Percentiles rank a stretch among this genome's conserved stretches.
phyloP scores from a whole-genome alignment of 2,113 vertebrate genomes.

The Phodopus roborovskii region DNA sequence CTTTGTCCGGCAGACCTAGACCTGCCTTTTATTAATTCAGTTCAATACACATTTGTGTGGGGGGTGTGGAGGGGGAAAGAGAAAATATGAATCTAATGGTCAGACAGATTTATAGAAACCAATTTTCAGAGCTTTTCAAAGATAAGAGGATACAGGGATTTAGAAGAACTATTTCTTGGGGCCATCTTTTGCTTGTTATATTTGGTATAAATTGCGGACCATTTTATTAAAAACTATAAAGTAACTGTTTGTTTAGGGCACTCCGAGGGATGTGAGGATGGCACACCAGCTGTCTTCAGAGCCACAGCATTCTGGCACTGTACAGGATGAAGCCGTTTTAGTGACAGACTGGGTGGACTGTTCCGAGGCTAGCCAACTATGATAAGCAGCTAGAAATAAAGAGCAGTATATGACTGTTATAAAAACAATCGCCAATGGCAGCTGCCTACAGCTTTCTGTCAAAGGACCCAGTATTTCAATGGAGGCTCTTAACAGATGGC shows the following conservation, averaged over 20 bases:
- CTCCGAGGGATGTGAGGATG: not conserved
- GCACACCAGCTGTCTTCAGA: not conserved
- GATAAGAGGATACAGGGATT: not conserved
- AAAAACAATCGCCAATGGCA: not conserved
- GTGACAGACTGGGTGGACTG: not conserved
- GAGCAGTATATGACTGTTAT: not conserved
- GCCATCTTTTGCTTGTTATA: not conserved
- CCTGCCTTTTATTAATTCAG: not conserved
- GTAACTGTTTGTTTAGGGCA: not conserved
- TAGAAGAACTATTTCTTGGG: not conserved
- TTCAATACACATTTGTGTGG: not conserved
- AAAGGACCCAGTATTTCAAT: not conserved
- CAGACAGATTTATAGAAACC: not conserved
- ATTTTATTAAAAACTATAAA: slow-evolving; percentile 56
- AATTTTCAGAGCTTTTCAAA: slow-evolving; percentile 30
- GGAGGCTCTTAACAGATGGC: not conserved
- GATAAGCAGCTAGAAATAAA: slow-evolving; percentile 50
- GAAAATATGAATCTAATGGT: not conserved
- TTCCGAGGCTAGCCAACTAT: not conserved
- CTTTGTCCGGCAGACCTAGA: not conserved
- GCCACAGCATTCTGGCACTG: not conserved
- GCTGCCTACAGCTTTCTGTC: not conserved
- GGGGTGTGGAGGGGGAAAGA: not conserved
- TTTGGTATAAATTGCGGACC: not conserved
- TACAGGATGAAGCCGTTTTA: not conserved